Evolutionary conservation across 2,113 vertebrate genomes (phyloP).

Genomic region (Parus major): DNA sequence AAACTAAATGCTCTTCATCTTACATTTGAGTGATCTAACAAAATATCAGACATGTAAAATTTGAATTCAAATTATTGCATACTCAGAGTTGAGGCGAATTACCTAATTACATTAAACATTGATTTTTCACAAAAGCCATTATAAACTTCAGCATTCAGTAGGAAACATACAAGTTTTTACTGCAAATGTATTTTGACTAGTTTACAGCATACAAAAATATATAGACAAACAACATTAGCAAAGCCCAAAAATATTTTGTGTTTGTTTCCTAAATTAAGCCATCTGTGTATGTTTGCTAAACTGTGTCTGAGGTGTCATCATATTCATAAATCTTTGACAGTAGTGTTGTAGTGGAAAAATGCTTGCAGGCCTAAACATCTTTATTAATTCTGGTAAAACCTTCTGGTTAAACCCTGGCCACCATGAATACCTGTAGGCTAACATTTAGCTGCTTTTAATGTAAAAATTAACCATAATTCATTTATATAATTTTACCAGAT

Average conservation of each 20-base stretch:
- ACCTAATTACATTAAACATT: not conserved
- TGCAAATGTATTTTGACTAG: not conserved
- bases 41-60: not conserved
- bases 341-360: not conserved
- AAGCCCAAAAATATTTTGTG: not conserved
- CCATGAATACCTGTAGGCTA: not conserved
- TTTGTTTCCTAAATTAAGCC: slow-evolving; percentile 45
- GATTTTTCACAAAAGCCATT: not conserved
- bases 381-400: not conserved
- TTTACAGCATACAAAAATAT: not conserved
- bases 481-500: not conserved
- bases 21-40: not conserved
- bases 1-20: not conserved
- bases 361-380: not conserved
- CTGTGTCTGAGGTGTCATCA: slow-evolving; percentile 1
- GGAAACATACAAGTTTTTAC: not conserved
- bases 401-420: not conserved
- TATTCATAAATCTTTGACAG: slow-evolving; percentile 17
- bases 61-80: not conserved
- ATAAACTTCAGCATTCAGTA: not conserved
- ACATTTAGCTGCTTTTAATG: not conserved
- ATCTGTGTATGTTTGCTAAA: slow-evolving; percentile 38
- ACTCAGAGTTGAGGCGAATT: not conserved
- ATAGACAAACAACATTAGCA: slow-evolving; percentile 13
- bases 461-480: not conserved